Conservation (phyloP, 2,113 vertebrate species). For the Naja naja region DNA sequence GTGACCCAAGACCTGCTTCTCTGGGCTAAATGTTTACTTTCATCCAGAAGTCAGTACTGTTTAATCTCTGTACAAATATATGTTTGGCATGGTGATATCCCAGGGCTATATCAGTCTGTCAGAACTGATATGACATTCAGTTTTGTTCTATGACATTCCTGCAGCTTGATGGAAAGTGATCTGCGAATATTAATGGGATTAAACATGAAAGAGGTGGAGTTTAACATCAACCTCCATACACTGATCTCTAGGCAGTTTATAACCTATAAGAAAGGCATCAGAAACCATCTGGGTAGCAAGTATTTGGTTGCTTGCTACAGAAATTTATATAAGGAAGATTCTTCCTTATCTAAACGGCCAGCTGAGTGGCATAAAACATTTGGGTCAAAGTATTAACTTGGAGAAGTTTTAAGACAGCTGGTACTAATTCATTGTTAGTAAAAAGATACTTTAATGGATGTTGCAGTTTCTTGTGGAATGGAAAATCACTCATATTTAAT, state of each 20-base stretch:
- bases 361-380: neutral
- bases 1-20: neutral
- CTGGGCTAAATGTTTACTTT: neutral
- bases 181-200: neutral
- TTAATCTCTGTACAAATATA: neutral
- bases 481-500: neutral
- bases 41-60: neutral
- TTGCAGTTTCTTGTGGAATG: neutral
- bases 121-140: neutral
- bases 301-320: neutral
- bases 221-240: neutral
- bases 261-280: neutral
- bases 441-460: neutral
- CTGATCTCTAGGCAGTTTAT: neutral
- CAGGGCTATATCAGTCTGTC: neutral
- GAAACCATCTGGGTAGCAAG: neutral
- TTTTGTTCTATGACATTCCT: neutral
- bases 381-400: neutral
- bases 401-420: neutral
- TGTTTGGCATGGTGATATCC: neutral
- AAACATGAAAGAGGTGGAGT: neutral
- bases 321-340: neutral
- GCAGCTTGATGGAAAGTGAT: neutral
- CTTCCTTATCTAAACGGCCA: neutral
- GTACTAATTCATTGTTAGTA: neutral